Percentiles rank a stretch among this genome's conserved stretches.
These are phyloP conservation scores for Eilema griseolum DNA, from an alignment of 2,888 invertebrate genomes.

Conservation along the genomic window DNA sequence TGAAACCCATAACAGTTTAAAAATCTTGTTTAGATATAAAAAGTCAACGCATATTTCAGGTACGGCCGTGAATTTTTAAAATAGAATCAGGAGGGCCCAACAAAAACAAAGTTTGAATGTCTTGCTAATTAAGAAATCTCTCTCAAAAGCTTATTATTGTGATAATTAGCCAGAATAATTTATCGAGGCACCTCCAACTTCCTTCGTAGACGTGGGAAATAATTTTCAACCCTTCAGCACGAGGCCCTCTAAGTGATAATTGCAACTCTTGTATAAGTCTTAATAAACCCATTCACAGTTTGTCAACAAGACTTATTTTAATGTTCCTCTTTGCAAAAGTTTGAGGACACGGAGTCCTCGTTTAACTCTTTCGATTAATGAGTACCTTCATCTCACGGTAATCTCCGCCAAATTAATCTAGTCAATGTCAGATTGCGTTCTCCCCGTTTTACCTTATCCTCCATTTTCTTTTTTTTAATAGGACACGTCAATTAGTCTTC, in stretches of 20 bases:
- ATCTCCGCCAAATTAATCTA: neutral
- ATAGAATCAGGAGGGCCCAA: conserved; percentile 12
- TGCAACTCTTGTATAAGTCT: conserved; percentile 31
- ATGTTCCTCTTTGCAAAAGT: neutral
- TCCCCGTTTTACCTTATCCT: too few species aligned
- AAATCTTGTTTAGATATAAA: conserved; percentile 1
- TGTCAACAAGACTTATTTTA: conserved; percentile 38
- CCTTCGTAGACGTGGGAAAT: conserved; percentile 40
- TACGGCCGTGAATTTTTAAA: conserved; percentile 26
- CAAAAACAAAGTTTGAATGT: conserved; percentile 59
- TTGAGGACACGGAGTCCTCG: neutral
- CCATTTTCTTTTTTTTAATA: too few species aligned
- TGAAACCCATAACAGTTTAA: neutral
- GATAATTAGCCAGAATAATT: conserved; percentile 69
- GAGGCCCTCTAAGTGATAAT: conserved; percentile 25
- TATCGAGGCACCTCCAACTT: conserved; percentile 41
- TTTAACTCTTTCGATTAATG: neutral
- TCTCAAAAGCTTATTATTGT: conserved; percentile 65
- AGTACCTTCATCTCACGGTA: neutral
- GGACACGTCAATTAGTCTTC: too few species aligned
- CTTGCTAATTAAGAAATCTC: conserved; percentile 56
- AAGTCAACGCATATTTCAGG: conserved; percentile 27
- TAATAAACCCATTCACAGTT: conserved; percentile 45
- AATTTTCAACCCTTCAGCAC: conserved; percentile 39
- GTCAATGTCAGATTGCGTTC: neutral